Evolutionary conservation across 1,140 invertebrate genomes (phyloP), one percentile per base, ranked within the genome.

Genomic region (Paraescarpia echinospica): DNA sequence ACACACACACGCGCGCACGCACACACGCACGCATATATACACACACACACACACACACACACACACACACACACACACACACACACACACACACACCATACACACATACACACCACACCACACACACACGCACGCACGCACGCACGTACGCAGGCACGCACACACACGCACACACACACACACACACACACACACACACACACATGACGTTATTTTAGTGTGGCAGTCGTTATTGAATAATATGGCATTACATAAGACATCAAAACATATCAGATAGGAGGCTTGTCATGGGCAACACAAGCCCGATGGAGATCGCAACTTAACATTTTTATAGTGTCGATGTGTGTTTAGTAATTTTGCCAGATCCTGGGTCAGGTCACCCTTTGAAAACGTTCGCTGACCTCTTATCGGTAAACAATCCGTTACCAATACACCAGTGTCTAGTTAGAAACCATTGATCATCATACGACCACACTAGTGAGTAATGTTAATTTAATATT

Each of bases 121-220:
- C n/a, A n/a, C n/a, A n/a, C n/a, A n/a, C n/a, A n/a, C n/a, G n/a
- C n/a, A n/a, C n/a, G n/a, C n/a, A n/a, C n/a, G n/a, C n/a, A n/a
- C n/a, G n/a, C n/a, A n/a, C n/a, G n/a, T n/a, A n/a, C n/a, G n/a
- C n/a, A n/a, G n/a, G n/a, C n/a, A n/a, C n/a, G n/a, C n/a, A n/a
- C 41, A 48, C 41, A 8, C 41, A 27, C 34, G 27, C 89, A 89
- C 34, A 27, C 34, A 89, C 34, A 89, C 89, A 27, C 34, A 89
- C 89, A 89, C 34, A 89, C 89, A 89, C 89, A 89, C 89, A 89
- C 89, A 89, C n/a, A n/a, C n/a, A n/a, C n/a, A n/a, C n/a, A n/a
- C n/a, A n/a, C n/a, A n/a, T n/a, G n/a, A n/a, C n/a, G n/a, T n/a
- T n/a, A n/a, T n/a, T n/a, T n/a, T n/a, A n/a, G 41, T 41, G 41